Conservation (phyloP, 2,113 vertebrate species). For the Euleptes europaea region DNA sequence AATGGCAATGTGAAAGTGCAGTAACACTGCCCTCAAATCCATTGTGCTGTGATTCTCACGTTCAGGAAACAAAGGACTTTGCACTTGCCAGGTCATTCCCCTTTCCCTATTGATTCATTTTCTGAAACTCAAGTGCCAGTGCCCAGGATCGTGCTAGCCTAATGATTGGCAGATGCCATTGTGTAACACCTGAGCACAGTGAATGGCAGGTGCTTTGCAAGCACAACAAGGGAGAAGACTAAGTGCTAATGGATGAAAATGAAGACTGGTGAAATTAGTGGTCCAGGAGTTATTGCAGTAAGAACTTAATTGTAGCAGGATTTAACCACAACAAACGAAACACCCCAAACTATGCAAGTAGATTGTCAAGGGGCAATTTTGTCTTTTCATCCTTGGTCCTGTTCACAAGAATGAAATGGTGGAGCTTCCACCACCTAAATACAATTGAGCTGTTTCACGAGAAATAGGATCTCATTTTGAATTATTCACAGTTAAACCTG, state of each 20-base stretch:
- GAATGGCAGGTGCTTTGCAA: not conserved
- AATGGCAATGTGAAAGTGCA: not conserved
- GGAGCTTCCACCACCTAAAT: not conserved
- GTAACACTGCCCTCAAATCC: too few species aligned
- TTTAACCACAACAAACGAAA: not conserved
- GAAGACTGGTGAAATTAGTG: not conserved
- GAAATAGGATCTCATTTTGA: slow-evolving; percentile 2
- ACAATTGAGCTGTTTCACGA: not conserved
- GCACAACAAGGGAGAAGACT: not conserved
- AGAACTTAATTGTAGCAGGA: not conserved
- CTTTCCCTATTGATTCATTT: not conserved
- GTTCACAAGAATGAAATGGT: not conserved
- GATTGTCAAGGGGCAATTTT: not conserved
- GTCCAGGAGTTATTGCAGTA: not conserved
- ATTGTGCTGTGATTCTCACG: not conserved
- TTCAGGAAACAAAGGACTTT: not conserved
- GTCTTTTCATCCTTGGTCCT: not conserved
- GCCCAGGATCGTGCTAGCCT: not conserved
- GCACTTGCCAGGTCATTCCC: not conserved
- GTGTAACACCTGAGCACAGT: not conserved
- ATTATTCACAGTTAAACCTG: not conserved
- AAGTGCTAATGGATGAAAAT: not conserved
- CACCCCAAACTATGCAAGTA: not conserved
- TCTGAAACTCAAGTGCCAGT: not conserved
- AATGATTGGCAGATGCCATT: not conserved